phyloP scores from a whole-genome alignment of 2,797 vertebrate genomes.

The Chrysocyon brachyurus region DNA sequence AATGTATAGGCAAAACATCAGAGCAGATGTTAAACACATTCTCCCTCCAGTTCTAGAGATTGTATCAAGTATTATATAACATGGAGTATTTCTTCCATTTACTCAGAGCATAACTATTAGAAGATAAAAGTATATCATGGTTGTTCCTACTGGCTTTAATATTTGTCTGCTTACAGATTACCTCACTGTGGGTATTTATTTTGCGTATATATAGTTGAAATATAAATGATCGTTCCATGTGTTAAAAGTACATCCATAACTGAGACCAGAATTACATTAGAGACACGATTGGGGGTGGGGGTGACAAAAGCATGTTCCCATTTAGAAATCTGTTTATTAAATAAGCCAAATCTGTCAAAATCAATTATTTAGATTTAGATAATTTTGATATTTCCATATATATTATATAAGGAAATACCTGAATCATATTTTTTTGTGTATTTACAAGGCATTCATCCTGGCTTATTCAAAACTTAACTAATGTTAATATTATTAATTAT shows the following conservation, averaged over 20 bases:
- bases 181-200: background rate
- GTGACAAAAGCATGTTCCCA: background rate
- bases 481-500: too few relatives aligned
- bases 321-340: constrained; percentile 32
- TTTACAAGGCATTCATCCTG: background rate
- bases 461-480: too few relatives aligned
- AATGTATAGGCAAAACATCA: constrained; percentile 37
- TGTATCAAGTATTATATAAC: constrained; percentile 62
- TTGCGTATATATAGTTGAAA: background rate
- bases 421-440: background rate
- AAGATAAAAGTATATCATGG: background rate
- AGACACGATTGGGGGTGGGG: background rate
- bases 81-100: constrained; percentile 62
- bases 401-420: background rate
- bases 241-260: background rate
- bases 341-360: background rate
- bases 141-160: constrained; percentile 45
- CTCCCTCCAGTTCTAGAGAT: constrained; percentile 52
- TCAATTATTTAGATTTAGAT: constrained; percentile 10
- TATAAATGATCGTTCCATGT: background rate
- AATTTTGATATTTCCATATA: constrained; percentile 21
- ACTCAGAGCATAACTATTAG: background rate
- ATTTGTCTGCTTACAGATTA: constrained; percentile 20
- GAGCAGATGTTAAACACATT: constrained; percentile 66
- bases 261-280: background rate